Evolutionary conservation across 2,888 invertebrate genomes (phyloP).

Genomic region (Hemaris fuciformis): DNA sequence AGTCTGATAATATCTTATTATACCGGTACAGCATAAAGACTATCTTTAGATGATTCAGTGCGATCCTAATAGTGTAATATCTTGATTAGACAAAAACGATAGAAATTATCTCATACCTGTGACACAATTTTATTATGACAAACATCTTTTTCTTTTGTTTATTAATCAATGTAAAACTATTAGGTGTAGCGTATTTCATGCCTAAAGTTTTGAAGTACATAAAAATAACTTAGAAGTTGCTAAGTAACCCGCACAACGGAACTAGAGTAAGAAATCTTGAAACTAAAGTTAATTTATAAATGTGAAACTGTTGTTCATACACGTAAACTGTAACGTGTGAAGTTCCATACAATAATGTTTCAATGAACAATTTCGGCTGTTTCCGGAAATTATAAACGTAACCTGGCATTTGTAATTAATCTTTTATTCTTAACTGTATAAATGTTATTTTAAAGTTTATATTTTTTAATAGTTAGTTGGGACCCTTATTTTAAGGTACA

Average conservation of each 20-base stretch:
- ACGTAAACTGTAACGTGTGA: constrained; percentile 16
- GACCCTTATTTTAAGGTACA: too few species aligned
- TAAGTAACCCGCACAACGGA: not conserved
- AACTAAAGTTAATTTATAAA: not conserved
- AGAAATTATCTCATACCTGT: too few species aligned
- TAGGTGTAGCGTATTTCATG: not conserved
- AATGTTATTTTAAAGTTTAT: too few species aligned
- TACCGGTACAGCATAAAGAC: too few species aligned
- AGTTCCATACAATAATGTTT: constrained; percentile 14
- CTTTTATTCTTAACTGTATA: not conserved
- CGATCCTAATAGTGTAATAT: too few species aligned
- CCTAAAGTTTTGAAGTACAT: not conserved
- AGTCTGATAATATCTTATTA: too few species aligned
- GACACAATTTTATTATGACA: too few species aligned
- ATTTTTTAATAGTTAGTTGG: too few species aligned
- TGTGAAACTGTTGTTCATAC: constrained; percentile 6
- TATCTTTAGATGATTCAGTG: too few species aligned
- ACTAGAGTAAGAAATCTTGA: not conserved
- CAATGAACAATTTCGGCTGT: not conserved
- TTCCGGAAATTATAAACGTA: constrained; percentile 9
- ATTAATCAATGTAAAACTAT: not conserved
- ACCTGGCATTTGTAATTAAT: not conserved
- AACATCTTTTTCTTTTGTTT: too few species aligned
- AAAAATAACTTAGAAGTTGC: not conserved
- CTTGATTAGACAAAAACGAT: too few species aligned